Conservation (phyloP, 2,113 vertebrate genomes). For the Morone chrysops region DNA sequence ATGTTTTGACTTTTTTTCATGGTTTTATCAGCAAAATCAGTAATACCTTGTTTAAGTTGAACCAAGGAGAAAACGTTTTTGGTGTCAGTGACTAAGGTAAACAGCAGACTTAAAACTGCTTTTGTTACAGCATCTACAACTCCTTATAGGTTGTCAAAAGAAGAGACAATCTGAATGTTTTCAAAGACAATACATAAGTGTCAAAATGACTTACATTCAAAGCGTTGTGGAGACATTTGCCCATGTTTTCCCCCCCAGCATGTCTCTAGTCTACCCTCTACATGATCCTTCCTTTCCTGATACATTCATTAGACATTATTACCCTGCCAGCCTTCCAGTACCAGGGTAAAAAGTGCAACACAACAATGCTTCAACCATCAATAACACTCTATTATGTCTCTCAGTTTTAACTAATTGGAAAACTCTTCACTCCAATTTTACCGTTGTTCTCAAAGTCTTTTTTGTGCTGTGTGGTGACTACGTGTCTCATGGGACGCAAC, state of each 20-base stretch:
- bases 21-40: background rate
- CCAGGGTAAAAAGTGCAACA: constrained; percentile 72
- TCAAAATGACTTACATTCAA: constrained; percentile 68
- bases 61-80: constrained; percentile 28
- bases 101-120: constrained; percentile 45
- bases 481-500: background rate
- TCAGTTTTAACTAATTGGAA: constrained; percentile 34
- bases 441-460: background rate
- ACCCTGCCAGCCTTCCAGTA: constrained; percentile 54
- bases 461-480: background rate
- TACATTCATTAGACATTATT: constrained; percentile 70
- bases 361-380: constrained; percentile 57
- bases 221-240: constrained; percentile 66
- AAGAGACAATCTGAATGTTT: constrained; percentile 39
- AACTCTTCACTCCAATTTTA: constrained; percentile 13
- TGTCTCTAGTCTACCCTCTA: constrained; percentile 46
- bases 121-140: constrained; percentile 33
- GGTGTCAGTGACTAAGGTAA: constrained; percentile 50
- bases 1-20: constrained; percentile 13
- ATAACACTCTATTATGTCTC: constrained; percentile 38
- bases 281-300: constrained; percentile 61
- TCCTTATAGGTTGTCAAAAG: constrained; percentile 58
- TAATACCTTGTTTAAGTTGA: constrained; percentile 1
- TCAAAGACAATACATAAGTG: constrained; percentile 62
- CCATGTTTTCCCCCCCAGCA: constrained; percentile 47